These are phyloP conservation scores for Hypercompe scribonia DNA, from an alignment of 2,888 invertebrate genomes.

Conservation along the genomic window DNA sequence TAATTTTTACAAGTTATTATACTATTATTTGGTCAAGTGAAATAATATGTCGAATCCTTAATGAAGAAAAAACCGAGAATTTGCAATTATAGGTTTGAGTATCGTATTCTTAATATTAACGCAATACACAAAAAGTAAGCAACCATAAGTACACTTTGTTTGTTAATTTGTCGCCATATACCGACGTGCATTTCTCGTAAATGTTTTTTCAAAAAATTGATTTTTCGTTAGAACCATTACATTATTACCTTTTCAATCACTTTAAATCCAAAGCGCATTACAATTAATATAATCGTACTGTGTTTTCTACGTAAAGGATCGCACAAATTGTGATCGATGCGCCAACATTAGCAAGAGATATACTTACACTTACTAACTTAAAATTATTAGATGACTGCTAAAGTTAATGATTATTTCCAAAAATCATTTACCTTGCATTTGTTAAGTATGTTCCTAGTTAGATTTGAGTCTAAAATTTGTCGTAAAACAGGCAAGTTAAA, in stretches of 20 bases:
- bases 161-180: constrained; percentile 3
- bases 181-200: constrained; percentile 16
- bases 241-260: constrained; percentile 12
- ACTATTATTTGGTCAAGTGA: not conserved
- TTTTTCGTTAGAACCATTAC: constrained; percentile 16
- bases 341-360: too few relatives aligned
- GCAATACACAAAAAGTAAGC: not conserved
- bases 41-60: not conserved
- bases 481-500: too few relatives aligned
- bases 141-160: not conserved
- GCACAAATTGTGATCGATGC: not conserved
- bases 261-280: constrained; percentile 13
- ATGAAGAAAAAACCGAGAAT: not conserved
- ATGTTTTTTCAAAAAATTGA: constrained; percentile 15
- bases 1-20: not conserved
- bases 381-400: not conserved
- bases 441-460: too few relatives aligned
- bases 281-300: constrained; percentile 11
- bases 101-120: not conserved
- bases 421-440: too few relatives aligned
- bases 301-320: not conserved
- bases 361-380: too few relatives aligned
- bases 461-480: too few relatives aligned
- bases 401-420: not conserved
- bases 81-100: not conserved